These are phyloP conservation scores for Abrostola tripartita DNA, from an alignment of 2,888 invertebrate species.

Conservation along the genomic window DNA sequence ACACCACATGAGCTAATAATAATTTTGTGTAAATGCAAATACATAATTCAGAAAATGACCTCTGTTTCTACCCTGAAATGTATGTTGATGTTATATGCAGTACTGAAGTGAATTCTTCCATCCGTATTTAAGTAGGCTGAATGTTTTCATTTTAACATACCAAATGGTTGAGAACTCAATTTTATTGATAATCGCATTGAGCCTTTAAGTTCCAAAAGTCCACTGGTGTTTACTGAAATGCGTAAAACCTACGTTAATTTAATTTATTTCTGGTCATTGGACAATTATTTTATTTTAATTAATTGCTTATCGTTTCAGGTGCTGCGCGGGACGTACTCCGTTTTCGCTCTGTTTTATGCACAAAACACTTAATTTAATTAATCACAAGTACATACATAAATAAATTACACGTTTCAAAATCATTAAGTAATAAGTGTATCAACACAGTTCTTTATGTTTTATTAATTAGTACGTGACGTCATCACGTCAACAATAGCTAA, in stretches of 20 bases:
- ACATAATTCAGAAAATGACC: no score
- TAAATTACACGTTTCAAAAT: neutral
- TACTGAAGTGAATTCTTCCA: slow-evolving; percentile 16
- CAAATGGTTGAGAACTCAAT: slow-evolving; percentile 13
- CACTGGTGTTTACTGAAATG: slow-evolving; percentile 28
- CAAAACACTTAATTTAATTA: slow-evolving; percentile 62
- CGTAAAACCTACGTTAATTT: slow-evolving; percentile 29
- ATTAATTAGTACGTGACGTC: no score
- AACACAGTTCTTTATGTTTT: no score
- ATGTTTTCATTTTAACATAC: slow-evolving; percentile 36
- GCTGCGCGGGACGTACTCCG: slow-evolving; percentile 77
- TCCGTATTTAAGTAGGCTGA: slow-evolving; percentile 15
- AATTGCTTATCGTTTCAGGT: slow-evolving; percentile 71
- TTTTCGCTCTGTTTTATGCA: slow-evolving; percentile 79
- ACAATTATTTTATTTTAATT: slow-evolving; percentile 44
- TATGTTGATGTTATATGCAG: slow-evolving; percentile 15
- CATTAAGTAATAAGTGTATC: no score
- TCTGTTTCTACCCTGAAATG: neutral
- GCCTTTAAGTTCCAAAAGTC: slow-evolving; percentile 32
- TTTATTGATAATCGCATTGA: slow-evolving; percentile 36
- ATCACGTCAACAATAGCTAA: no score
- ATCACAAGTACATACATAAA: neutral
- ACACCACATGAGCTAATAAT: neutral
- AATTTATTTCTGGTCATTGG: slow-evolving; percentile 45
- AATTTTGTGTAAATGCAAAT: no score